Percentiles rank a stretch among this genome's conserved stretches.
Evolutionary conservation across 2,888 invertebrate genomes (phyloP).

Genomic region (Trimorus sp.): DNA sequence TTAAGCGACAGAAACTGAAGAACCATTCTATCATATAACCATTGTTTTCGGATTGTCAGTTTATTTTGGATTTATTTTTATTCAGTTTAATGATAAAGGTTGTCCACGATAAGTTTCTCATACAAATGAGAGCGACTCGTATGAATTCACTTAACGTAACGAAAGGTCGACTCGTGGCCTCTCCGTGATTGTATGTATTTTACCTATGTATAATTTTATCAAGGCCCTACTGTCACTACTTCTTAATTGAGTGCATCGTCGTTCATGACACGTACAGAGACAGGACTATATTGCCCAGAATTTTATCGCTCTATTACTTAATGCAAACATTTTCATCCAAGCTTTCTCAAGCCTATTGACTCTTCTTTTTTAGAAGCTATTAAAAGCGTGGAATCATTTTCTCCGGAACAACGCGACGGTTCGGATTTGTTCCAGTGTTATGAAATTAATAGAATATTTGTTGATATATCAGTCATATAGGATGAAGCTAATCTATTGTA

Average conservation of each 20-base stretch:
- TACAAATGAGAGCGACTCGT: constrained; percentile 37
- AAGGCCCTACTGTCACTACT: constrained; percentile 74
- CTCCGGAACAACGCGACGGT: too few relatives aligned
- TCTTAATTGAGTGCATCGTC: constrained; percentile 72
- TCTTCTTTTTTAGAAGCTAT: constrained; percentile 15
- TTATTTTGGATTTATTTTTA: constrained; percentile 2
- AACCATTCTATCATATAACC: too few relatives aligned
- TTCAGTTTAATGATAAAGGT: constrained; percentile 22
- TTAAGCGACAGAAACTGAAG: too few relatives aligned
- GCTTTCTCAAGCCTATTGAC: constrained; percentile 26
- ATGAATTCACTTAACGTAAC: constrained; percentile 70
- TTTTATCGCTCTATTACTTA: constrained; percentile 40
- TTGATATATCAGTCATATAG: too few relatives aligned
- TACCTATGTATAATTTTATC: constrained; percentile 67
- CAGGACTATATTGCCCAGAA: constrained; percentile 45
- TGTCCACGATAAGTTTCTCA: constrained; percentile 28
- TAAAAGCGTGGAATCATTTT: too few relatives aligned
- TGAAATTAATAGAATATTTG: too few relatives aligned
- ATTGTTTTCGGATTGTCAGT: too few relatives aligned
- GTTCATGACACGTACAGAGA: constrained; percentile 57
- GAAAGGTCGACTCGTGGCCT: constrained; percentile 75
- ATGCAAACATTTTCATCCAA: constrained; percentile 24
- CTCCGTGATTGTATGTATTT: constrained; percentile 71
- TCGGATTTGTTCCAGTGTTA: too few relatives aligned
- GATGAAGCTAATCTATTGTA: too few relatives aligned